These are phyloP conservation scores for Pilophorus perplexus DNA, from an alignment of 2,888 invertebrate species.

Conservation along the genomic window DNA sequence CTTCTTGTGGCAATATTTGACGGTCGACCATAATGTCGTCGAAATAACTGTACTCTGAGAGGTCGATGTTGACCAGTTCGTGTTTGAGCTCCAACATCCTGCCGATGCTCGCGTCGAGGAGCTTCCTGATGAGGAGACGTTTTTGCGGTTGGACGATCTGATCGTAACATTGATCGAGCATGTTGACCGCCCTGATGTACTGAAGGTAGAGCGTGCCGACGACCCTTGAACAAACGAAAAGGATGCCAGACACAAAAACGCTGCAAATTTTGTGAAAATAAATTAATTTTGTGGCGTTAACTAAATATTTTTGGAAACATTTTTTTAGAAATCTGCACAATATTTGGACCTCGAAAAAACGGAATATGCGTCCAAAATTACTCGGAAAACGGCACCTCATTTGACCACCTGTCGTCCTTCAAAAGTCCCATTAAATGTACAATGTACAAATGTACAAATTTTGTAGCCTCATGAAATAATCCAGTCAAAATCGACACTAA, in stretches of 20 bases:
- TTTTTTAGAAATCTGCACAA: too few relatives aligned
- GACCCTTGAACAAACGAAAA: conserved; percentile 51
- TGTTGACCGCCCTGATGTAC: conserved; percentile 73
- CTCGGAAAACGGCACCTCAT: too few relatives aligned
- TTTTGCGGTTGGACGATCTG: conserved; percentile 89
- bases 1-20: conserved; percentile 71
- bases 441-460: too few relatives aligned
- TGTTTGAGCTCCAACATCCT: conserved; percentile 76
- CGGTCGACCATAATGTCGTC: conserved; percentile 75
- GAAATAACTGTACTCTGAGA: conserved; percentile 82
- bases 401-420: too few relatives aligned
- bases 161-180: conserved; percentile 78
- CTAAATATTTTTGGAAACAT: too few relatives aligned
- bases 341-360: too few relatives aligned
- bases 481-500: too few relatives aligned
- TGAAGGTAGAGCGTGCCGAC: conserved; percentile 73
- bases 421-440: too few relatives aligned
- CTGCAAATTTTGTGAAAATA: background rate
- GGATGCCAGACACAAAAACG: background rate
- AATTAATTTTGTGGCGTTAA: too few relatives aligned
- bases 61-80: conserved; percentile 80
- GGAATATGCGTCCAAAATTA: too few relatives aligned
- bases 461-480: too few relatives aligned
- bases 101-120: conserved; percentile 75
- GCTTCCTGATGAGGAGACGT: conserved; percentile 68